These are phyloP conservation scores for Grapholita molesta DNA, from an alignment of 1,140 invertebrate genomes.

Conservation along the genomic window DNA sequence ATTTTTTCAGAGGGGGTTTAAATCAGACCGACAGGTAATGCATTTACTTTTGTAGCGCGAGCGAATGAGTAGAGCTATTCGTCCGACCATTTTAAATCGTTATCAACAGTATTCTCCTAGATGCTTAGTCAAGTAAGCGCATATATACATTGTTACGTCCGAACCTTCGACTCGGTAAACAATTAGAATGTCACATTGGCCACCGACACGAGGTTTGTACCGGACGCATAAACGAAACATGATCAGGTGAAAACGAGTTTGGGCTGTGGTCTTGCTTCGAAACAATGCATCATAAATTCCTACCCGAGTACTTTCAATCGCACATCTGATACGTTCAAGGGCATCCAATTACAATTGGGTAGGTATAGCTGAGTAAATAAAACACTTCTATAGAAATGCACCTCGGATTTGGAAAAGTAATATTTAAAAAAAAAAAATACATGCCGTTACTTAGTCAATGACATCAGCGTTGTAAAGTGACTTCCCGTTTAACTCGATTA, in stretches of 20 bases:
- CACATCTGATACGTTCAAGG: not conserved
- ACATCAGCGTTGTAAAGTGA: not conserved
- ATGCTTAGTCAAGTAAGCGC: no score
- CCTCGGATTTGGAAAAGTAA: not conserved
- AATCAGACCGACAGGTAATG: not conserved
- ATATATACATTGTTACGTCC: not conserved
- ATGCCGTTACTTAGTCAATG: not conserved
- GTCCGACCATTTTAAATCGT: not conserved
- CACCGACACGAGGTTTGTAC: not conserved
- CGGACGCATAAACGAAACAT: constrained; percentile 28
- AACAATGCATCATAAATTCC: constrained; percentile 35
- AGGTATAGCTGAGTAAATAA: not conserved
- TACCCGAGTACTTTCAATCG: constrained; percentile 12
- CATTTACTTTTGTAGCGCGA: no score
- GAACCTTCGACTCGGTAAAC: not conserved
- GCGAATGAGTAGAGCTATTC: not conserved
- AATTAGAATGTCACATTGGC: not conserved
- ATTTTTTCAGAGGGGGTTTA: not conserved
- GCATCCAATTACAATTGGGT: not conserved
- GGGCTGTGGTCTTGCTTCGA: constrained; percentile 21
- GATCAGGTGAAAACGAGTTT: constrained; percentile 35
- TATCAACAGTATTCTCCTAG: no score
- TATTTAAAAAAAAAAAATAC: not conserved
- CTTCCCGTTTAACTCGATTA: not conserved
- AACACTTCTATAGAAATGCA: not conserved